These are phyloP conservation scores for Acipenser oxyrinchus DNA, from an alignment of 2,797 vertebrate genomes.

Conservation along the genomic window DNA sequence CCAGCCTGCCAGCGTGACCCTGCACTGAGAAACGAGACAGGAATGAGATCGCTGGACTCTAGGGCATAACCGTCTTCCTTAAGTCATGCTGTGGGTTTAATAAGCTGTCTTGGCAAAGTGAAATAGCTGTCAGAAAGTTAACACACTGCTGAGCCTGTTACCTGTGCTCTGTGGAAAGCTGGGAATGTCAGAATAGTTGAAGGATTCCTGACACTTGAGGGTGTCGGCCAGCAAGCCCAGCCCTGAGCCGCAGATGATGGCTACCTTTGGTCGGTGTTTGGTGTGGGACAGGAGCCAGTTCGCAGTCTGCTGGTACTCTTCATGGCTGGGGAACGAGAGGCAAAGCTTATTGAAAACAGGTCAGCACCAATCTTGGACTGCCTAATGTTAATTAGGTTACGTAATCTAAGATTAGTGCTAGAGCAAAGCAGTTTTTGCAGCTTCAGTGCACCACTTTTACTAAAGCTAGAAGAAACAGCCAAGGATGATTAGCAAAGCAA, in stretches of 20 bases:
- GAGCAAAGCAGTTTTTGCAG: not conserved
- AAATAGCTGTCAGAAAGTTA: not conserved
- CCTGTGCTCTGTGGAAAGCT: constrained; percentile 76
- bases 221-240: constrained; percentile 65
- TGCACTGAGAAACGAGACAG: constrained; percentile 37
- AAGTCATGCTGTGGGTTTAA: no score
- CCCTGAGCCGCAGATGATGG: constrained; percentile 72
- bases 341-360: not conserved
- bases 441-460: no score
- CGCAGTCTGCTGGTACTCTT: constrained; percentile 62
- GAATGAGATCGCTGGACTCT: no score
- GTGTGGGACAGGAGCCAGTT: constrained; percentile 66
- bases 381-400: not conserved
- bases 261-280: constrained; percentile 62
- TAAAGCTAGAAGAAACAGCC: no score
- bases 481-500: no score
- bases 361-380: not conserved
- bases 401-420: no score
- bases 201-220: constrained; percentile 55
- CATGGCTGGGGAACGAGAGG: constrained; percentile 43
- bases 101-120: no score
- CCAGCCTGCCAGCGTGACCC: constrained; percentile 65
- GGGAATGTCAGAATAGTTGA: constrained; percentile 63
- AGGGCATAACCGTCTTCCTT: no score
- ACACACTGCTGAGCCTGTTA: constrained; percentile 22